A percentile compares a stretch with the other conserved stretches of the same genome.
Conservation (phyloP, 2,797 vertebrate genomes). For the Clarias pachynema region DNA sequence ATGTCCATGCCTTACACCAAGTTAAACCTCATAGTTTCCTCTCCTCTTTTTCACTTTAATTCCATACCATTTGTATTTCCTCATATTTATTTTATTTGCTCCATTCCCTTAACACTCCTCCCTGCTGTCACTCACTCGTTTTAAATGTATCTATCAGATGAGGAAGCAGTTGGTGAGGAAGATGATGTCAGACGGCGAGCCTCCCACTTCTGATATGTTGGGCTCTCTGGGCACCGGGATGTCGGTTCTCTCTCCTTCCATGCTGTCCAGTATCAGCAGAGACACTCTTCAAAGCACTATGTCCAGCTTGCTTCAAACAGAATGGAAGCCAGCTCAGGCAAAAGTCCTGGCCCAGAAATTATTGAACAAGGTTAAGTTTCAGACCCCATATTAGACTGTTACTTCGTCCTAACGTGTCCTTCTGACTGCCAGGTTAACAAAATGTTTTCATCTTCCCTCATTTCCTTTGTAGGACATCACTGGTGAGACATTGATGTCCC, state of each 20-base stretch:
- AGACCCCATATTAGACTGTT: neutral
- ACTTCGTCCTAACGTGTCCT: neutral
- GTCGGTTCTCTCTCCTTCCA: slow-evolving; percentile 51
- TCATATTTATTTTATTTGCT: neutral
- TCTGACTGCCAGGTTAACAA: neutral
- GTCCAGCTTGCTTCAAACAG: slow-evolving; percentile 40
- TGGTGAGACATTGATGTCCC: slow-evolving; percentile 54
- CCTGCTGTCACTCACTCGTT: neutral
- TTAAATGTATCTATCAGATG: slow-evolving; percentile 58
- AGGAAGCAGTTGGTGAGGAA: slow-evolving; percentile 61
- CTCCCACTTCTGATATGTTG: slow-evolving; percentile 34
- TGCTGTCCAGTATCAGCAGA: slow-evolving; percentile 48
- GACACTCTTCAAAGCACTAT: slow-evolving; percentile 50
- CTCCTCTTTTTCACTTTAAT: neutral
- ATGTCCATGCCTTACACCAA: no score
- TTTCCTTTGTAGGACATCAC: slow-evolving; percentile 47
- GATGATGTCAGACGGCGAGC: slow-evolving; percentile 37
- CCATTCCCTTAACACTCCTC: neutral
- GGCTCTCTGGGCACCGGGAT: slow-evolving; percentile 47
- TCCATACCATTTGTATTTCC: neutral
- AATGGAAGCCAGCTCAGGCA: slow-evolving; percentile 61
- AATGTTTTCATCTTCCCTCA: neutral
- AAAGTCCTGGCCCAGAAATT: slow-evolving; percentile 57
- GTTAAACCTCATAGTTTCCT: neutral
- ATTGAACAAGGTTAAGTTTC: slow-evolving; percentile 59